phyloP scores from a whole-genome alignment of 2,888 invertebrate species.

The Eremobia ochroleuca region DNA sequence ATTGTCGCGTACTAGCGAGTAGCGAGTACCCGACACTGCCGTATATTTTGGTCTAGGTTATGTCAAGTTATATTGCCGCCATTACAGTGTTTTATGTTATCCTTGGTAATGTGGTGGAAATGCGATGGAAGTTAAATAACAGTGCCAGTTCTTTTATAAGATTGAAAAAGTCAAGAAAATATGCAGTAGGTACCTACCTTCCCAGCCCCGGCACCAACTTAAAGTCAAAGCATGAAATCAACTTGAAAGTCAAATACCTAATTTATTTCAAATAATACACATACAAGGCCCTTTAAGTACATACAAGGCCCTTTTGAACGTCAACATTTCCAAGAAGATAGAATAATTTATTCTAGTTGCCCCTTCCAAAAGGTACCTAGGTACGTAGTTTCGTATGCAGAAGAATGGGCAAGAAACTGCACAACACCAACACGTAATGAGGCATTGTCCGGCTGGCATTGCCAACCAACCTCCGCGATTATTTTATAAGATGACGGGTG shows the following conservation, averaged over 20 bases:
- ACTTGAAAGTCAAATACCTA: too few species aligned
- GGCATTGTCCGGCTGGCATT: not conserved
- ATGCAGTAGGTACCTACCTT: not conserved
- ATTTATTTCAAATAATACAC: not conserved
- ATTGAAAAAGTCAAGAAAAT: slow-evolving; percentile 13
- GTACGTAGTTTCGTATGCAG: too few species aligned
- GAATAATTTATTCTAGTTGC: too few species aligned
- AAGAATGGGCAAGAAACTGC: too few species aligned
- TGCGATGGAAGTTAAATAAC: slow-evolving; percentile 42
- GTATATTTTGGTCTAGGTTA: slow-evolving; percentile 88
- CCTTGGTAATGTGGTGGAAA: slow-evolving; percentile 54
- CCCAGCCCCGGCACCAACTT: not conserved
- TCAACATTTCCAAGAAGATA: too few species aligned
- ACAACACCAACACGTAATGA: too few species aligned
- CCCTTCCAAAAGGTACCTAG: too few species aligned
- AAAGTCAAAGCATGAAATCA: not conserved
- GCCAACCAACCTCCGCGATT: not conserved
- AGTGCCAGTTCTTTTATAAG: slow-evolving; percentile 12
- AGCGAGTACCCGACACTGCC: slow-evolving; percentile 72
- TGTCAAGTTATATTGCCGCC: slow-evolving; percentile 76
- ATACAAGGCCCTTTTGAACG: too few species aligned
- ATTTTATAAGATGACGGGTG: too few species aligned
- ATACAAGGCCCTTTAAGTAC: too few species aligned
- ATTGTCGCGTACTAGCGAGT: slow-evolving; percentile 71
- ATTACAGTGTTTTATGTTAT: slow-evolving; percentile 68